These are phyloP conservation scores for Chrysina gloriosa DNA, from an alignment of 2,888 invertebrate genomes.

Conservation along the genomic window DNA sequence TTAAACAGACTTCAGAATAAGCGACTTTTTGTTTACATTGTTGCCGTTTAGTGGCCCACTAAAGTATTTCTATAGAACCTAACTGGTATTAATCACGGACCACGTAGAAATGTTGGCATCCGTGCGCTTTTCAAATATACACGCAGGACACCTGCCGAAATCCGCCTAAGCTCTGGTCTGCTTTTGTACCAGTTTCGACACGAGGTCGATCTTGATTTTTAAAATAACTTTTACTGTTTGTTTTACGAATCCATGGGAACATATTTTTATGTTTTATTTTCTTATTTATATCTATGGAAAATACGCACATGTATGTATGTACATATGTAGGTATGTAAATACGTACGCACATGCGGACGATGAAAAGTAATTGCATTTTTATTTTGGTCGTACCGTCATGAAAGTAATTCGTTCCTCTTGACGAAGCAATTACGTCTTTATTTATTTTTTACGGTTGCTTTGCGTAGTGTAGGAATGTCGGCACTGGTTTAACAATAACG, in stretches of 20 bases:
- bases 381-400: neutral
- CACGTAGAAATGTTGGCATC: conserved; percentile 37
- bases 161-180: conserved; percentile 32
- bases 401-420: neutral
- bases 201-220: conserved; percentile 36
- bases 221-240: conserved; percentile 35
- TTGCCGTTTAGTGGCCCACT: conserved; percentile 18
- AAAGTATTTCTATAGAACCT: conserved; percentile 14
- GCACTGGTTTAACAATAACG: neutral
- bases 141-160: conserved; percentile 37
- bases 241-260: conserved; percentile 23
- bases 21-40: conserved; percentile 8
- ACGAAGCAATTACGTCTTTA: conserved; percentile 4
- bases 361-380: conserved; percentile 21
- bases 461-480: neutral
- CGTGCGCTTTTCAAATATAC: conserved; percentile 36
- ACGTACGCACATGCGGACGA: neutral
- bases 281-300: neutral
- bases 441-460: neutral
- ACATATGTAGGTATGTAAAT: neutral
- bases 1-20: conserved; percentile 5
- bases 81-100: conserved; percentile 37
- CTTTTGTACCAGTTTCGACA: conserved; percentile 32
- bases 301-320: neutral
- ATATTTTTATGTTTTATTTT: conserved; percentile 16